Evolutionary conservation across 2,888 invertebrate species (phyloP).

Genomic region (Aelia acuminata): DNA sequence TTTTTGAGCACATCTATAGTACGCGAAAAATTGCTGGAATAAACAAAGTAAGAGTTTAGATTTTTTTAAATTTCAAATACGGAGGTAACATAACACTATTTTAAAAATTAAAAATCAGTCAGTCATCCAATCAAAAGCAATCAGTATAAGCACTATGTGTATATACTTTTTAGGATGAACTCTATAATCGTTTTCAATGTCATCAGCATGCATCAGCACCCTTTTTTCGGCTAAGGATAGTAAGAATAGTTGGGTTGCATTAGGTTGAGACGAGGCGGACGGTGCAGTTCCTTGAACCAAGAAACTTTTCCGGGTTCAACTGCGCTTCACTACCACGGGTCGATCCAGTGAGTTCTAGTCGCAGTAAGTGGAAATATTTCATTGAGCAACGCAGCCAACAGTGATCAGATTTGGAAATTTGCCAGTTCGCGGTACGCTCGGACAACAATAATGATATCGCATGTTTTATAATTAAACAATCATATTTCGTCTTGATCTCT

Average conservation of each 20-base stretch:
- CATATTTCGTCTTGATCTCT: neutral
- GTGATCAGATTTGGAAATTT: neutral
- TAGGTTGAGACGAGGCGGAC: neutral
- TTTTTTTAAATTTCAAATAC: too few relatives aligned
- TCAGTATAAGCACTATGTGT: too few relatives aligned
- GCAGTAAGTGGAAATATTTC: neutral
- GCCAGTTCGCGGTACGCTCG: neutral
- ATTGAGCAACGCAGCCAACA: neutral
- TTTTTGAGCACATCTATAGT: too few relatives aligned
- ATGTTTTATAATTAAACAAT: neutral
- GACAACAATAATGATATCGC: neutral
- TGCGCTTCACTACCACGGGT: neutral
- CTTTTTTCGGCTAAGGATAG: neutral
- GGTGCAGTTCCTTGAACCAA: constrained; percentile 10
- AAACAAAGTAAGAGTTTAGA: too few relatives aligned
- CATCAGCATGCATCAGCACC: too few relatives aligned
- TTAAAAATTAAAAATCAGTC: too few relatives aligned
- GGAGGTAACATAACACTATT: too few relatives aligned
- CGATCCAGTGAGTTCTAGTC: neutral
- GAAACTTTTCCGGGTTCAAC: neutral
- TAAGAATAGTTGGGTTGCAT: neutral
- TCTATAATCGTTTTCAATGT: too few relatives aligned
- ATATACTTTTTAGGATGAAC: too few relatives aligned
- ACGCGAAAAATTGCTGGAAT: too few relatives aligned
- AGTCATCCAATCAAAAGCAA: too few relatives aligned